A percentile compares a stretch with the other conserved stretches of the same genome.
Conservation (phyloP, 2,113 vertebrate genomes). For the Phalacrocorax carbo region DNA sequence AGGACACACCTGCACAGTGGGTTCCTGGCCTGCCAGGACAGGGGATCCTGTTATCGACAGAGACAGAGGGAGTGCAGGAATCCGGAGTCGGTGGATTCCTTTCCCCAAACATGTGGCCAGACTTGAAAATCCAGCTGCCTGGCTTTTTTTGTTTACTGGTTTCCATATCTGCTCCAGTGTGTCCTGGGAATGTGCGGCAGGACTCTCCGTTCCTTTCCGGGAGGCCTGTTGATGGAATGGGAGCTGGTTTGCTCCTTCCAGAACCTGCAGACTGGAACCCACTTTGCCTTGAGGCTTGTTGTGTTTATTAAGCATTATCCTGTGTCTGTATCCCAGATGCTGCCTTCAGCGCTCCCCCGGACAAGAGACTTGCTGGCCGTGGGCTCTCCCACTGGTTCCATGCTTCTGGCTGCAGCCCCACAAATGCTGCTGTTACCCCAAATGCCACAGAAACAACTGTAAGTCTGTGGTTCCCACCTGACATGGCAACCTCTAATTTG, state of each 20-base stretch:
- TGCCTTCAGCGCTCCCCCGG: not conserved
- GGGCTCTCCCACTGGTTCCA: not conserved
- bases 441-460: not conserved
- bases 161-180: not conserved
- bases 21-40: not conserved
- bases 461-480: not conserved
- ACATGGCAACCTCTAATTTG: not conserved
- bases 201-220: not conserved
- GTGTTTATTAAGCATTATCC: not conserved
- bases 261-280: not conserved
- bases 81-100: slow-evolving; percentile 17
- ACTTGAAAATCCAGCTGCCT: slow-evolving; percentile 50
- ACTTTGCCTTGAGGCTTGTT: not conserved
- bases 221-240: not conserved
- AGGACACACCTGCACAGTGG: not conserved
- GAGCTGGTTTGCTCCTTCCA: not conserved
- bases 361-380: not conserved
- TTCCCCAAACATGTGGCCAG: slow-evolving; percentile 12
- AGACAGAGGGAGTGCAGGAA: not conserved
- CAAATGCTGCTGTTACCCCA: not conserved
- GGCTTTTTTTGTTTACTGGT: slow-evolving; percentile 22
- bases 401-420: not conserved
- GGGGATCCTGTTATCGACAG: not conserved
- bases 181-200: not conserved
- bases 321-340: not conserved